Evolutionary conservation across 2,797 vertebrate genomes (phyloP).

Genomic region (Notolepis coatsorum): DNA sequence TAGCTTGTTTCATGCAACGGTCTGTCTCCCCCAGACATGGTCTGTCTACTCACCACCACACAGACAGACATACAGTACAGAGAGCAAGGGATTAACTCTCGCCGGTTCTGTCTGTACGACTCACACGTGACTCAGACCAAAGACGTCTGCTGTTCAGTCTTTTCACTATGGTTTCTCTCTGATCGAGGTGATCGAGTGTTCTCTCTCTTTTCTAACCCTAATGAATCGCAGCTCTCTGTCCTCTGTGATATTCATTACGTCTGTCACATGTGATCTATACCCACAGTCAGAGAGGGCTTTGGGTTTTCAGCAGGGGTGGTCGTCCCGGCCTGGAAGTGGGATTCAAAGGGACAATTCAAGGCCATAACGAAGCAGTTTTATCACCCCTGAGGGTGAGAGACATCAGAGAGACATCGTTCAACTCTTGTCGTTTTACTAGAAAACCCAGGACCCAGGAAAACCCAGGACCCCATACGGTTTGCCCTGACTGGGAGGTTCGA

Average conservation of each 20-base stretch:
- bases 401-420: no score
- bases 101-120: constrained; percentile 2
- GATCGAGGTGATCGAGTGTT: neutral
- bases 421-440: no score
- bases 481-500: no score
- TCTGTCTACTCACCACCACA: constrained; percentile 9
- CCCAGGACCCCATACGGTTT: no score
- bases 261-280: neutral
- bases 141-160: neutral
- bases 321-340: neutral
- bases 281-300: no score
- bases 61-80: constrained; percentile 13
- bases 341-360: neutral
- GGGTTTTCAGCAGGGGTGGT: neutral
- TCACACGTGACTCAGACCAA: constrained; percentile 6
- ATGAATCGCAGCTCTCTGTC: neutral
- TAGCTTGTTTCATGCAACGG: constrained; percentile 30
- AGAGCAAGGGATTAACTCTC: constrained; percentile 13
- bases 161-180: constrained; percentile 1
- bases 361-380: no score
- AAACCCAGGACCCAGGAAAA: no score
- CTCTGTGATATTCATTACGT: neutral
- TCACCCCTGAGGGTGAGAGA: no score
- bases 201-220: neutral
- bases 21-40: constrained; percentile 13